Evolutionary conservation across 1,140 invertebrate species (phyloP).

Genomic region (Prorops nasuta): DNA sequence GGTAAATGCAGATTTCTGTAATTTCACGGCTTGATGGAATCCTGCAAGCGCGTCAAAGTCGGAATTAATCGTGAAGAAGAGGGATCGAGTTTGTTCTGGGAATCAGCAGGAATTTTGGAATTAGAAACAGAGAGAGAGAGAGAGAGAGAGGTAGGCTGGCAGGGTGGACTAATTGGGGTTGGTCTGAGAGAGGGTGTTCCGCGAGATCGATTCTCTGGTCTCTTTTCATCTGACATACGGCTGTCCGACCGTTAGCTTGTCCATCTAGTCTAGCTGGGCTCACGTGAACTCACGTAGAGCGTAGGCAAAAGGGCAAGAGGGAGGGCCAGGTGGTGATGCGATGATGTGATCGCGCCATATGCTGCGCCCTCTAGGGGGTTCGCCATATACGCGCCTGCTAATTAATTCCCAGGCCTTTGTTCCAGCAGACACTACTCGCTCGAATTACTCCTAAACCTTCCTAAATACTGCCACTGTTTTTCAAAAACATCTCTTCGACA

Average conservation of each 20-base stretch:
- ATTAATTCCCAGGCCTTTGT: constrained; percentile 55
- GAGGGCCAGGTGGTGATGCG: constrained; percentile 37
- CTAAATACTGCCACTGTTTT: no score
- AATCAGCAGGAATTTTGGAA: no score
- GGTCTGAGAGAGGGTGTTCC: not conserved
- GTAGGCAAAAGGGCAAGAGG: constrained; percentile 24
- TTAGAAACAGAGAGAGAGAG: no score
- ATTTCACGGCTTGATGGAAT: no score
- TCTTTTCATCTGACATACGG: not conserved
- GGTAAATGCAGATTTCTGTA: no score
- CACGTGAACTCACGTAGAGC: constrained; percentile 6
- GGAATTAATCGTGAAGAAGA: no score
- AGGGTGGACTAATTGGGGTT: not conserved
- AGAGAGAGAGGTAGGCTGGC: no score
- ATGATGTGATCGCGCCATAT: constrained; percentile 55
- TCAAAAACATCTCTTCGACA: no score
- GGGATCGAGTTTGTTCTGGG: no score
- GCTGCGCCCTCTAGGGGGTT: constrained; percentile 46
- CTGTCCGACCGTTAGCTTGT: constrained; percentile 28
- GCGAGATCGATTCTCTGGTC: not conserved
- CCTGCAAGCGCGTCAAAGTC: no score
- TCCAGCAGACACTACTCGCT: constrained; percentile 50
- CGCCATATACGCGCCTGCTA: constrained; percentile 42
- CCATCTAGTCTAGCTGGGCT: constrained; percentile 27
- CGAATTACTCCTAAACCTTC: no score